Evolutionary conservation across 1,140 invertebrate species (phyloP).

Genomic region (Drosophila albomicans): DNA sequence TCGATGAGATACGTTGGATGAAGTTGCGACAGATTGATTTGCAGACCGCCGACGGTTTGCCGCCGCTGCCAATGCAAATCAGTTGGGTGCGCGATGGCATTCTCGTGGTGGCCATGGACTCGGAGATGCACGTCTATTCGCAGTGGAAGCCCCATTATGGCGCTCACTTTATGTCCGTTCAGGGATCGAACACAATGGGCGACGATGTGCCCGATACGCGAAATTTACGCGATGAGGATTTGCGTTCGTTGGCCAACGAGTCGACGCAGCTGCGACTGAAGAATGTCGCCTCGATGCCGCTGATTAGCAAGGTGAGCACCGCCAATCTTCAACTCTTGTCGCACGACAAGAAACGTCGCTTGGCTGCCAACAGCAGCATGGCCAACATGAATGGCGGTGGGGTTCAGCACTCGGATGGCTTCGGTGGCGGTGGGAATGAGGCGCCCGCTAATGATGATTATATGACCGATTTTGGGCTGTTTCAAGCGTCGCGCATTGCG

Average conservation of each 20-base stretch:
- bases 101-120: conserved; percentile 99
- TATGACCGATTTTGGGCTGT: conserved; percentile 97
- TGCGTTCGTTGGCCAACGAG: conserved; percentile 90
- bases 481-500: conserved; percentile 98
- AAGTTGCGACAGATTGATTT: conserved; percentile 96
- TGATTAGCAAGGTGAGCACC: conserved; percentile 92
- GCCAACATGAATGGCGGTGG: conserved; percentile 57
- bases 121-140: conserved; percentile 99
- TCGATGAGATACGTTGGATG: conserved; percentile 97
- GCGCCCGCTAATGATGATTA: conserved; percentile 86
- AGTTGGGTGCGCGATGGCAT: conserved; percentile 99
- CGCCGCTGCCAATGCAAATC: conserved; percentile 98
- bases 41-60: conserved; percentile 96
- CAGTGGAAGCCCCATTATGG: conserved; percentile 93
- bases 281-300: conserved; percentile 91
- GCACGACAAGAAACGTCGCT: conserved; percentile 87
- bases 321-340: conserved; percentile 92
- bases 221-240: conserved; percentile 92
- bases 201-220: conserved; percentile 87
- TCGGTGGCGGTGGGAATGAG: conserved; percentile 45
- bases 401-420: neutral
- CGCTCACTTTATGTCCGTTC: conserved; percentile 39
- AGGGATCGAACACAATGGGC: conserved; percentile 45
- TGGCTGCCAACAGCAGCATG: conserved; percentile 68
- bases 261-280: conserved; percentile 89